Base-by-base conservation (phyloP, 2,888 invertebrate genomes). In the Drosophila greeni region DNA sequence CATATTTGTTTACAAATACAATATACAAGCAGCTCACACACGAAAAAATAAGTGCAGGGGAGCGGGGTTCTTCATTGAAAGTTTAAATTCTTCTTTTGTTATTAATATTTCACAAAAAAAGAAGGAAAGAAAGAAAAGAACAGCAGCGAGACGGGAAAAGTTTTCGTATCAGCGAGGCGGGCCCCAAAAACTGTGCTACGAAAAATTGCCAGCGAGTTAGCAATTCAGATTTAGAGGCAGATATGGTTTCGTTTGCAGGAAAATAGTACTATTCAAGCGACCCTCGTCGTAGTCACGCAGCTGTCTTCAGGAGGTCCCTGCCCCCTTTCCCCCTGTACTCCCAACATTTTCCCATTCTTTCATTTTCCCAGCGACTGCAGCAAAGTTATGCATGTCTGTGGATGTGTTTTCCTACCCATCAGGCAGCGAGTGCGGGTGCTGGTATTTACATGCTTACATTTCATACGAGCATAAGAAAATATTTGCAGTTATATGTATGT, bases 1-100 rank as follows among this genome's bases (percentile, higher is more conserved):
- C 58, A 65, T 65, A 70, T 65, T 70, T 70, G 70, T 55, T 66
- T 70, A 55, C 71, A 65, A 70, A 70, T 70, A 70, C 65, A 70
- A 65, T 70, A 47, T 51, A 64, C 53, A 52, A 47, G 40, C 6
- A 11, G 36, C 47, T 31, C 57, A 54, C 39, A 69, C 48, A 49
- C 45, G 37, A 5, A 18, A 31, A 29, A 29, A 36, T 9, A 31
- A 29, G 24, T n/a, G 64, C 11, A 24, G 20, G 42, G 12, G 18
- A 20, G 12, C 12, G 16, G 9, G 37, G 49, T 71, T 67, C 73
- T 75, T 73, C 73, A 81, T 77, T 75, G 66, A 77, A 83, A 81
- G 78, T 79, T 79, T 62, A 70, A 77, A 81, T 81, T 83, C 70
- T 77, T 65, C 66, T 65, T 75, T 84, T 80, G 79, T 78, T 80